These are phyloP conservation scores for Orbicella faveolata DNA, from an alignment of 64 coral and sea anemone species.

Conservation along the genomic window DNA sequence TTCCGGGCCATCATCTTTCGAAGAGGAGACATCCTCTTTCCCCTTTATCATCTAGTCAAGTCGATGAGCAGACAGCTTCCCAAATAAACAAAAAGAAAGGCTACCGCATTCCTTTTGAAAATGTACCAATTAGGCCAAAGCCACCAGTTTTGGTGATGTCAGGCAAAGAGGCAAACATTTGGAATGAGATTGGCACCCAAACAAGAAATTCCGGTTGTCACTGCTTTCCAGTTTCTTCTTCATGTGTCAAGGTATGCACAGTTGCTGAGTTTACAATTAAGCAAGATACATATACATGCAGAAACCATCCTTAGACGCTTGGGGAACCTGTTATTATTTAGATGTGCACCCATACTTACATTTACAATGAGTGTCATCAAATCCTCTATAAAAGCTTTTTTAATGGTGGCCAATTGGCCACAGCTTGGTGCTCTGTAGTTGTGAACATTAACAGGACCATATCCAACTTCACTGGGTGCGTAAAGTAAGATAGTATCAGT, in stretches of 20 bases:
- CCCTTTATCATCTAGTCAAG: conserved; percentile 28
- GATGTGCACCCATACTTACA: not conserved
- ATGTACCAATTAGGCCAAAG: conserved; percentile 16
- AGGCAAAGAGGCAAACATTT: conserved; percentile 19
- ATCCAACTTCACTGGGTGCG: too few relatives aligned
- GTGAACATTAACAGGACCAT: too few relatives aligned
- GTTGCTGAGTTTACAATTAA: not conserved
- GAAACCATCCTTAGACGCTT: not conserved
- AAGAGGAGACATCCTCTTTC: conserved; percentile 7
- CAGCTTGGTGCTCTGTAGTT: too few relatives aligned
- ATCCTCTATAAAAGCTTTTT: conserved; percentile 6
- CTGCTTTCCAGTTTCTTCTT: conserved; percentile 23
- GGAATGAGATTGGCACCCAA: not conserved
- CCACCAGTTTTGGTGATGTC: conserved; percentile 13
- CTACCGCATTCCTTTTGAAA: conserved; percentile 13
- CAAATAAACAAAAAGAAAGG: conserved; percentile 18
- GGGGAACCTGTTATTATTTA: not conserved
- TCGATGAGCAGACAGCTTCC: conserved; percentile 15
- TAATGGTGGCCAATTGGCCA: too few relatives aligned
- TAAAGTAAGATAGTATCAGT: too few relatives aligned
- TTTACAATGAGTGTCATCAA: not conserved
- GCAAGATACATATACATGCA: too few relatives aligned
- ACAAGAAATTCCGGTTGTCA: conserved; percentile 19
- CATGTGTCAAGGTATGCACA: conserved; percentile 39
- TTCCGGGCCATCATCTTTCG: too few relatives aligned